A percentile compares a stretch with the other conserved stretches of the same genome.
Evolutionary conservation across 2,888 invertebrate genomes (phyloP).

Genomic region (Euspilapteryx auroguttella): DNA sequence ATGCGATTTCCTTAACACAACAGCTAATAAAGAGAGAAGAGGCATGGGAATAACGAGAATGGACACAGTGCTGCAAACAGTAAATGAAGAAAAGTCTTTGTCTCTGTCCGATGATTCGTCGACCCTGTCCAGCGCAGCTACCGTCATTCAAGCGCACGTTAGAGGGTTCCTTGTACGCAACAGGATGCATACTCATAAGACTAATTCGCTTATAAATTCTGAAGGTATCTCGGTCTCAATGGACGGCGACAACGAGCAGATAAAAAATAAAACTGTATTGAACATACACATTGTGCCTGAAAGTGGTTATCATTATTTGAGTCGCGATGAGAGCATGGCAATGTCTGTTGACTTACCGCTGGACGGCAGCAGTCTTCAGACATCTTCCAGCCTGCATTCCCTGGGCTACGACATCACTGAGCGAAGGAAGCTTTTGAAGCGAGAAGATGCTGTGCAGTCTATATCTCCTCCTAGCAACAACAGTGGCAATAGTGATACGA

Average conservation of each 20-base stretch:
- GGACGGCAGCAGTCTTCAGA: constrained; percentile 41
- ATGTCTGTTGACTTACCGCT: constrained; percentile 43
- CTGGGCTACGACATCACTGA: constrained; percentile 41
- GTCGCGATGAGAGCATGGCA: constrained; percentile 41
- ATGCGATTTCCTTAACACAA: constrained; percentile 16
- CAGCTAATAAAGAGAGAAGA: constrained; percentile 29
- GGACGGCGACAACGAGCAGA: constrained; percentile 28
- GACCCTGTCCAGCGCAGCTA: constrained; percentile 59
- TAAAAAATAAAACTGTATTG: constrained; percentile 35
- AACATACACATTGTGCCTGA: constrained; percentile 51
- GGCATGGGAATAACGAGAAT: constrained; percentile 35
- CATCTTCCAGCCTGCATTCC: constrained; percentile 40
- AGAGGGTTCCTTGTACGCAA: constrained; percentile 68
- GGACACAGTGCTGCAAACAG: constrained; percentile 50
- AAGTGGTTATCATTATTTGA: constrained; percentile 26
- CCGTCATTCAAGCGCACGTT: constrained; percentile 69
- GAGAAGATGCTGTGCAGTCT: constrained; percentile 54
- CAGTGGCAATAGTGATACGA: constrained; percentile 48
- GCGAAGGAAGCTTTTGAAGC: constrained; percentile 42
- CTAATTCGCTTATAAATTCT: constrained; percentile 35
- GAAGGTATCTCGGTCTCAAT: constrained; percentile 26
- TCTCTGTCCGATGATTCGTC: constrained; percentile 54
- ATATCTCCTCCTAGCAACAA: constrained; percentile 48
- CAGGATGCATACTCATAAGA: constrained; percentile 40
- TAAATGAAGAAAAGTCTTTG: constrained; percentile 53